These are phyloP conservation scores for Pollenia angustigena DNA, from an alignment of 2,888 invertebrate genomes.

Conservation along the genomic window DNA sequence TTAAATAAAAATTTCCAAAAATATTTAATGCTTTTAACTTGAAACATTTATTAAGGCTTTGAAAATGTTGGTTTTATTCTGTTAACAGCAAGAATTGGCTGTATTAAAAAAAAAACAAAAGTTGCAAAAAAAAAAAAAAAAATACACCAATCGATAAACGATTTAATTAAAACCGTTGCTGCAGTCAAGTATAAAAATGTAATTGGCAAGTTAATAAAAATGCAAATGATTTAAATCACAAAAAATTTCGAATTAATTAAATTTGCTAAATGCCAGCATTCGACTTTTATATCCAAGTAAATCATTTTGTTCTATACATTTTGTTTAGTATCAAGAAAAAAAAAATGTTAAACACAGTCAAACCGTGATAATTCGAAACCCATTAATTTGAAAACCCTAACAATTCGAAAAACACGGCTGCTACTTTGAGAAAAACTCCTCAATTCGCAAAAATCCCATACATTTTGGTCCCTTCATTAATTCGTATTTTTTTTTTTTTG, in stretches of 20 bases:
- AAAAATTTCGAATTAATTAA: constrained; percentile 26
- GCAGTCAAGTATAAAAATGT: constrained; percentile 44
- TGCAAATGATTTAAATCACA: constrained; percentile 32
- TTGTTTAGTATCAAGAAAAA: neutral
- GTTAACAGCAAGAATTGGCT: neutral
- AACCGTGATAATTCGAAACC: too few species aligned
- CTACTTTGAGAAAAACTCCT: too few species aligned
- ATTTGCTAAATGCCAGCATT: constrained; percentile 14
- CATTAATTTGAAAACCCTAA: too few species aligned
- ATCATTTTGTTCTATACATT: neutral
- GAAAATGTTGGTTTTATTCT: neutral
- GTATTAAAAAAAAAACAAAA: neutral
- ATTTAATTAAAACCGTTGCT: constrained; percentile 68
- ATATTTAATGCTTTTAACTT: too few species aligned
- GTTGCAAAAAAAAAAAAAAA: neutral
- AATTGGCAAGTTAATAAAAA: neutral
- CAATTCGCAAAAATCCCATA: too few species aligned
- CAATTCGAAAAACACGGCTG: too few species aligned
- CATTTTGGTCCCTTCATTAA: too few species aligned
- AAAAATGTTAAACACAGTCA: neutral
- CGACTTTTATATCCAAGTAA: too few species aligned
- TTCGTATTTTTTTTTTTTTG: too few species aligned
- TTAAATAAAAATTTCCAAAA: too few species aligned
- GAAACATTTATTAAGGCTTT: too few species aligned
- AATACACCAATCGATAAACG: constrained; percentile 49